phyloP scores from a whole-genome alignment of 2,797 vertebrate species.

The Phataginus tricuspis region DNA sequence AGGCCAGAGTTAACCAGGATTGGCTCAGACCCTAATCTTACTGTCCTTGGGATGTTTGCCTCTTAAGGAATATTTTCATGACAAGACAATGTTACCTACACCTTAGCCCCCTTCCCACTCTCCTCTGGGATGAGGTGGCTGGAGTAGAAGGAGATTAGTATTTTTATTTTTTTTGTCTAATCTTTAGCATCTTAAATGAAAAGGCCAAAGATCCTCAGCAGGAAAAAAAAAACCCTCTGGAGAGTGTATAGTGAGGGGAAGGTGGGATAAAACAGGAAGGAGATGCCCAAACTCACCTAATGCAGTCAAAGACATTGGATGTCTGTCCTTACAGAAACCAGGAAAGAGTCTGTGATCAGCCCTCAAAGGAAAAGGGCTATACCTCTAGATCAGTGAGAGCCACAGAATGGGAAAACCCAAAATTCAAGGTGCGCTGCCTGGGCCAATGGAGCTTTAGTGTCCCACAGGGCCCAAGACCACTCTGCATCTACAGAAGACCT shows the following conservation, averaged over 20 bases:
- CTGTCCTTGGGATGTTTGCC: constrained; percentile 10
- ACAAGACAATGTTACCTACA: not conserved
- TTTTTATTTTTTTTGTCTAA: constrained; percentile 21
- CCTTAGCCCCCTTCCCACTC: not conserved
- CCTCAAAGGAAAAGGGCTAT: not conserved
- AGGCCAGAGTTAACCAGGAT: constrained; percentile 57
- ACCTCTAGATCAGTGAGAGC: not conserved
- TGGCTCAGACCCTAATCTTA: constrained; percentile 59
- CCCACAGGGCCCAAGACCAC: not conserved
- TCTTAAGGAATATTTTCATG: constrained; percentile 40
- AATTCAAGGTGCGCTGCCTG: not conserved
- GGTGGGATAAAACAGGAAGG: not conserved
- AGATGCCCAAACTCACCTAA: not conserved
- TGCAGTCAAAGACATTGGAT: not conserved
- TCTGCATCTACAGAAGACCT: not conserved
- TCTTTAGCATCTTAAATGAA: constrained; percentile 40
- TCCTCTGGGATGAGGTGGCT: not conserved
- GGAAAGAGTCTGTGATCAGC: not conserved
- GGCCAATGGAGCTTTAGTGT: not conserved
- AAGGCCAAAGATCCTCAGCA: not conserved
- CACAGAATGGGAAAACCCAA: not conserved
- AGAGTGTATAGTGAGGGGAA: not conserved
- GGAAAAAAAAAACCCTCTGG: not conserved
- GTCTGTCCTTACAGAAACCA: not conserved
- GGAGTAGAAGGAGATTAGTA: not conserved